Base-by-base conservation (phyloP, 1,140 invertebrate species). In the Aricia agestis region DNA sequence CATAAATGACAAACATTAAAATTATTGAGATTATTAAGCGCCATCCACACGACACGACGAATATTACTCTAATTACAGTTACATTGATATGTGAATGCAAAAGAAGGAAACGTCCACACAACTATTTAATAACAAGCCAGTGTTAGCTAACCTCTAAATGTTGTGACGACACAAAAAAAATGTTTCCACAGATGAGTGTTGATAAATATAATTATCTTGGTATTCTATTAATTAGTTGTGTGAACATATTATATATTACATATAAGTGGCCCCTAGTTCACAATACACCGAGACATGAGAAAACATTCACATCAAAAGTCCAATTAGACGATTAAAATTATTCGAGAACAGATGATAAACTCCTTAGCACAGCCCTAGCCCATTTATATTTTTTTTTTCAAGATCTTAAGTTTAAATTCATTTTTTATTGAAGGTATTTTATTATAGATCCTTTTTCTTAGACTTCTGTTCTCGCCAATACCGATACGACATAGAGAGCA, bases 21-120 rank as follows among this genome's bases (percentile, higher is more conserved):
- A 68, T 66, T 69, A 45, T 68, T 66, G 68, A 74, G 66, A 68
- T 69, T 70, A 68, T 32, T 74, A 66, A 71, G 73, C 69, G 72
- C 85, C 85, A 89, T 86, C 84, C 83, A 85, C 81, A 87, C 84
- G 85, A 90, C 86, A 90, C 83, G 83, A 87, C 85, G 78, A 77
- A 76, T 52, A 74, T 73, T 76, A 79, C 63, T 75, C 78, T 82
- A 84, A 81, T 79, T 83, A 86, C 73, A 85, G 76, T 76, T 76
- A 82, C 74, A 82, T 73, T 90, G 87, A 90, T 90, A 90, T 90
- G 87, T 90, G 80, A 83, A 82, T 82, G 77, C 79, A 74, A 82
- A 83, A 83, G 73, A 83, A 76, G 73, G 67, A 82, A 77, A 82
- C 70, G 25, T 67, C 66, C 76, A 63, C 67, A 79, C 61, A 72